These are phyloP conservation scores for Coelogynopora nodosa DNA, from an alignment of 2,888 invertebrate genomes.

Conservation along the genomic window DNA sequence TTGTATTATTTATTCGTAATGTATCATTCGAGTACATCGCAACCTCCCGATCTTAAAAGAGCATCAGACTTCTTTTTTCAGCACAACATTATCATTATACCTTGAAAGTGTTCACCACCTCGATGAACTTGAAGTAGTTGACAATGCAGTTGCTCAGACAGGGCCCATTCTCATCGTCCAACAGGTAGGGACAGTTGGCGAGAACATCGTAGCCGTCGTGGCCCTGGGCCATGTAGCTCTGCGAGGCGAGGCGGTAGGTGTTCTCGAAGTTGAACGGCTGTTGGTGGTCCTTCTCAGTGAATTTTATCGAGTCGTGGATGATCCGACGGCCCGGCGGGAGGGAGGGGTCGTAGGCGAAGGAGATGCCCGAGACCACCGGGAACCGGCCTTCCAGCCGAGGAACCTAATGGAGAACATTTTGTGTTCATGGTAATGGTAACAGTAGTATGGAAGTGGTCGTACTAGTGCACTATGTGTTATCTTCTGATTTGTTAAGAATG, in stretches of 20 bases:
- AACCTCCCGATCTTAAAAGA: no score
- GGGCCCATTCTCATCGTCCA: slow-evolving; percentile 12
- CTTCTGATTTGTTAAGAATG: no score
- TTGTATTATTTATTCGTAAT: no score
- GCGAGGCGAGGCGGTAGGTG: background rate
- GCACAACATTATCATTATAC: no score
- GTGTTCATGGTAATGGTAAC: no score
- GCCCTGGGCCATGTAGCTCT: background rate
- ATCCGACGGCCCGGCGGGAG: background rate
- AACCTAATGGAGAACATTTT: background rate
- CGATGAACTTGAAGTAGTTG: background rate
- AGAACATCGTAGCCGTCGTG: slow-evolving; percentile 2
- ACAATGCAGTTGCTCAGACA: background rate
- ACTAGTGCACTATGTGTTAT: no score
- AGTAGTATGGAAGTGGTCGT: no score
- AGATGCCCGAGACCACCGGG: background rate
- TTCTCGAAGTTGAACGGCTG: background rate
- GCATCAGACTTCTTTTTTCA: no score
- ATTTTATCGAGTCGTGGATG: background rate
- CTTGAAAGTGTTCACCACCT: background rate
- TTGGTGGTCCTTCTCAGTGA: background rate
- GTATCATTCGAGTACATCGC: no score
- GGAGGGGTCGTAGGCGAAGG: background rate
- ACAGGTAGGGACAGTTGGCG: background rate
- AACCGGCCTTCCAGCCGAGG: background rate